Conservation (phyloP, 2,797 vertebrate genomes). For the Lepilemur septentrionalis region DNA sequence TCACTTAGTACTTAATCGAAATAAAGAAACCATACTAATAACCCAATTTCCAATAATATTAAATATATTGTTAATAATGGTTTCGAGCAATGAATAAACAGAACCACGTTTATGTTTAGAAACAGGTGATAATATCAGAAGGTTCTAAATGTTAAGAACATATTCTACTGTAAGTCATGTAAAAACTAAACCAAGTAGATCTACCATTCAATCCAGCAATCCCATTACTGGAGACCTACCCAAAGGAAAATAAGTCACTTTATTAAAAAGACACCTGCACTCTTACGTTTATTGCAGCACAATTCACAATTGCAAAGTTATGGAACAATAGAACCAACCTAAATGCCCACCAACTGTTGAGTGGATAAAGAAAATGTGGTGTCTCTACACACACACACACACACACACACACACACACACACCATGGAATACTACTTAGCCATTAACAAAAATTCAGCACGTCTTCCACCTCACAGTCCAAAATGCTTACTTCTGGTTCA, state of each 20-base stretch:
- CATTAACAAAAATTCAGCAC: background rate
- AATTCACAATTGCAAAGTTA: no score
- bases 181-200: background rate
- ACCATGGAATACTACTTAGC: no score
- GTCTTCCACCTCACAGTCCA: background rate
- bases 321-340: no score
- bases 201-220: no score
- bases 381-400: no score
- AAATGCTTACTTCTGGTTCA: background rate
- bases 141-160: slow-evolving; percentile 14
- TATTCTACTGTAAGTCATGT: background rate
- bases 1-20: background rate
- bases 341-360: no score
- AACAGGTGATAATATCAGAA: background rate
- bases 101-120: background rate
- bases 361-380: no score
- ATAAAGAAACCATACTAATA: slow-evolving; percentile 2
- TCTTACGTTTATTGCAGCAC: no score
- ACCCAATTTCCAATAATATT: background rate
- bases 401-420: no score
- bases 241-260: no score
- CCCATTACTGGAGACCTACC: no score
- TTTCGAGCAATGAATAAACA: background rate
- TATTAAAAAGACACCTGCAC: no score
- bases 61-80: background rate